Conservation (phyloP, 2,888 invertebrate species). For the Byasa hedistus region DNA sequence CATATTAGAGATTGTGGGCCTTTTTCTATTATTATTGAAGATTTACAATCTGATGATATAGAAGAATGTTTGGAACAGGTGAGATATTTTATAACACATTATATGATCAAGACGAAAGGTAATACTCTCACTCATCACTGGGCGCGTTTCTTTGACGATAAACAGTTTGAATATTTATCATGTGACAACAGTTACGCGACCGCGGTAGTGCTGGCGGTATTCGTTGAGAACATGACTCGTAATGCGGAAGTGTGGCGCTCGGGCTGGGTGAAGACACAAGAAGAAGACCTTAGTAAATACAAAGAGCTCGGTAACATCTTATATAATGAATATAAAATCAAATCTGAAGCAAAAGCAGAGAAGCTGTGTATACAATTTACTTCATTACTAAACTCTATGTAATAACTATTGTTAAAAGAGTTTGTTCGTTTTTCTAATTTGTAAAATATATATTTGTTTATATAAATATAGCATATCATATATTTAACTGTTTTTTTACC, state of each 20-base stretch:
- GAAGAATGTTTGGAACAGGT: constrained; percentile 32
- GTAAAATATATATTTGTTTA: too few relatives aligned
- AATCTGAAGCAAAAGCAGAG: too few relatives aligned
- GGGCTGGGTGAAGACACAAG: constrained; percentile 30
- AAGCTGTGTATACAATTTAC: too few relatives aligned
- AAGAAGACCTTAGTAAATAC: constrained; percentile 12
- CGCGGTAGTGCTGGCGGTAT: constrained; percentile 34
- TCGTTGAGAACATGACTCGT: constrained; percentile 30
- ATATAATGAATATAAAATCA: constrained; percentile 4
- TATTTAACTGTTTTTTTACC: too few relatives aligned
- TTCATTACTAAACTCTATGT: too few relatives aligned
- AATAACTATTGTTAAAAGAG: too few relatives aligned
- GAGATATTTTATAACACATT: constrained; percentile 23
- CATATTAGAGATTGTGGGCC: neutral
- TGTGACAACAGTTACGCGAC: constrained; percentile 34
- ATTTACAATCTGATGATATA: constrained; percentile 30
- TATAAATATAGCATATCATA: too few relatives aligned
- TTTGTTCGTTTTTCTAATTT: too few relatives aligned
- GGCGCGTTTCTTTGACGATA: constrained; percentile 35
- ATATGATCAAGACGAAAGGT: constrained; percentile 21
- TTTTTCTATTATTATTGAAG: constrained; percentile 21
- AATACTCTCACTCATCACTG: constrained; percentile 33
- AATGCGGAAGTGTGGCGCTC: constrained; percentile 34
- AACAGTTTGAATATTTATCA: constrained; percentile 33
- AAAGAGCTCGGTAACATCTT: constrained; percentile 6